A percentile compares a stretch with the other conserved stretches of the same genome.
phyloP scores from a whole-genome alignment of 2,888 invertebrate species.

The Romanomermis culicivorax region DNA sequence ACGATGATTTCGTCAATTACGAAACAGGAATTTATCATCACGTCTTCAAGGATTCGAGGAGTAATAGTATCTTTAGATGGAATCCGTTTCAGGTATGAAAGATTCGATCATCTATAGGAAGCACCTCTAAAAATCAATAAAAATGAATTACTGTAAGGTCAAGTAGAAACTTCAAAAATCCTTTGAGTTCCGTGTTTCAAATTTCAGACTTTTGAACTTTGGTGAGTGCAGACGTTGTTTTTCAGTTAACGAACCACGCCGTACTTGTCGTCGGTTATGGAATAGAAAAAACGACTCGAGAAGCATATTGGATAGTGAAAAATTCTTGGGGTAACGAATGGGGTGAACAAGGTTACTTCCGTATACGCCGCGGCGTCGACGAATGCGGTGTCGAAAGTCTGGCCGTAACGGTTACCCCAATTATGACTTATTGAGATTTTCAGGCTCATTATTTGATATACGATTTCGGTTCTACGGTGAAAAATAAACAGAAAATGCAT shows the following conservation, averaged over 20 bases:
- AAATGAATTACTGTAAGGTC: no score
- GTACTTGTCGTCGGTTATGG: slow-evolving; percentile 36
- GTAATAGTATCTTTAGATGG: slow-evolving; percentile 20
- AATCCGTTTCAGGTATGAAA: slow-evolving; percentile 31
- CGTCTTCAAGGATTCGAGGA: slow-evolving; percentile 19
- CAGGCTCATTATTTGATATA: neutral
- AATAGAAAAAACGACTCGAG: slow-evolving; percentile 23
- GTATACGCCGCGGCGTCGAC: slow-evolving; percentile 23
- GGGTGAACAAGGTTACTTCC: slow-evolving; percentile 25
- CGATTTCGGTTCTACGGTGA: no score
- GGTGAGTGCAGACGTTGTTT: slow-evolving; percentile 14
- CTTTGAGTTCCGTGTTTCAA: no score
- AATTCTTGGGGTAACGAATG: slow-evolving; percentile 29
- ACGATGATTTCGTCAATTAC: slow-evolving; percentile 31
- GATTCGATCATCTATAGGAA: neutral
- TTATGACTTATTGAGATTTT: slow-evolving; percentile 9
- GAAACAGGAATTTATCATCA: slow-evolving; percentile 33
- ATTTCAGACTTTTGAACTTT: no score
- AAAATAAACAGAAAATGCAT: no score
- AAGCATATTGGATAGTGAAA: slow-evolving; percentile 31
- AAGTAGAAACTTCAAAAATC: neutral
- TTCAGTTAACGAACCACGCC: slow-evolving; percentile 34
- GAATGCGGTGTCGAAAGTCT: slow-evolving; percentile 31
- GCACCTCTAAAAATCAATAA: no score
- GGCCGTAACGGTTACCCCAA: slow-evolving; percentile 23